Evolutionary conservation across 2,113 vertebrate genomes (phyloP), one percentile per base, ranked within the genome.

Genomic region (Diphyllodes magnificus): DNA sequence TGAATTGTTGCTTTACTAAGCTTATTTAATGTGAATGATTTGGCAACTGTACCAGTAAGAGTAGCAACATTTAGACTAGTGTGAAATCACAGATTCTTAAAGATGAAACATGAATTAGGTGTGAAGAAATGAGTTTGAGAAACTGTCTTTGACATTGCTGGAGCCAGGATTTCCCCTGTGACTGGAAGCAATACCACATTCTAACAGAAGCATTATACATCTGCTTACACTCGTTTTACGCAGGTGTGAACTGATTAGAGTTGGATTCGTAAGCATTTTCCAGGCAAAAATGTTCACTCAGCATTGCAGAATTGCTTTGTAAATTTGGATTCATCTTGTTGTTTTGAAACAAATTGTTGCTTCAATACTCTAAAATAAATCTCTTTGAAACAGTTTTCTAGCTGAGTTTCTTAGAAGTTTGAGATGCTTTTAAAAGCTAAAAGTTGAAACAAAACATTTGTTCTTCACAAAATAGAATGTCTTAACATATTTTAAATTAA

Each of bases 61-160:
- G 94, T 88, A 96, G 82, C 76, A 90, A 71, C 14, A 2, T 83
- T 91, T 86, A 92, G 60, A 39, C 39, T 49, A 71, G 39, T 78
- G 60, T 75, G 28, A 96, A 95, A 78, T 80, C 2, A 2, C 27
- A 51, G 82, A 64, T 93, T 88, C 92, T 80, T 86, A 71, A 83
- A 81, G 82, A 96, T 92, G 92, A 96, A 97, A 88, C 90, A 81
- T 60, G 90, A 94, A 96, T 94, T 96, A 92, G 68, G 94, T 96
- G 93, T 88, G 82, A 95, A 96, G 90, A 94, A 96, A 93, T 68
- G 31, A 75, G 65, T 81, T 51, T 83, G 79, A 90, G 64, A 93
- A 95, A 93, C 56, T 75, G 42, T 64, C 68, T 94, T 81, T 88
- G 60, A 95, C 61, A 0, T 68, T 92, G 35, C 44, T 93, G 82